A percentile compares a stretch with the other conserved stretches of the same genome.
Conservation (phyloP, 2,888 invertebrate species). For the Oligia fasciuncula region DNA sequence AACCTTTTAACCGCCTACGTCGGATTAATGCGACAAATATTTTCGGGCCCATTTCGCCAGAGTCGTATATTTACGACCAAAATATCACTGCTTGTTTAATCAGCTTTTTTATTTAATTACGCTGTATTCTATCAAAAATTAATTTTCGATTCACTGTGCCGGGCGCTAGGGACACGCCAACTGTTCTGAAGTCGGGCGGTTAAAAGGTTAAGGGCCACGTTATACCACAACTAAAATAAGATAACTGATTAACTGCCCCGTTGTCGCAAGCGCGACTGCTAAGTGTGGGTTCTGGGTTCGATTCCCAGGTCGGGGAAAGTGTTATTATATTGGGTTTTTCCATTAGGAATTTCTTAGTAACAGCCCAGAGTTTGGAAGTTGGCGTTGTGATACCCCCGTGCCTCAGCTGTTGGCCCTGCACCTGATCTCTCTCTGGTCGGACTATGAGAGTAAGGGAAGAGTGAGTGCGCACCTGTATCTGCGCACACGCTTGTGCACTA, state of each 20-base stretch:
- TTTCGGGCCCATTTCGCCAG: too few species aligned
- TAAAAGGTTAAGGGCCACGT: too few species aligned
- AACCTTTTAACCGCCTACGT: too few species aligned
- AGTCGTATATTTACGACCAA: too few species aligned
- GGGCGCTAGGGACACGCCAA: too few species aligned
- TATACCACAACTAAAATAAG: not conserved
- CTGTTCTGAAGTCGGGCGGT: too few species aligned
- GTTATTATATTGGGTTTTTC: not conserved
- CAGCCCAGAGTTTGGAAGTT: not conserved
- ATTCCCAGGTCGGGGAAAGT: not conserved
- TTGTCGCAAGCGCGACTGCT: not conserved
- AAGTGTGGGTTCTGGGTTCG: not conserved
- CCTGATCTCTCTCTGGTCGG: not conserved
- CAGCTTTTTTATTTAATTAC: too few species aligned
- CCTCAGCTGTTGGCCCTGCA: not conserved
- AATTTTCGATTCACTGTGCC: too few species aligned
- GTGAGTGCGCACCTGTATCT: not conserved
- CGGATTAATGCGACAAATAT: too few species aligned
- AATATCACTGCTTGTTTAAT: too few species aligned
- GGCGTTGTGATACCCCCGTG: not conserved
- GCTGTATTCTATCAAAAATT: too few species aligned
- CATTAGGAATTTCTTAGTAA: not conserved
- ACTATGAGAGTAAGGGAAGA: not conserved
- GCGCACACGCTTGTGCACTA: not conserved
- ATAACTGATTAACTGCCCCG: not conserved